phyloP scores from a whole-genome alignment of 2,797 vertebrate species.

The Mionectes olivaceus region DNA sequence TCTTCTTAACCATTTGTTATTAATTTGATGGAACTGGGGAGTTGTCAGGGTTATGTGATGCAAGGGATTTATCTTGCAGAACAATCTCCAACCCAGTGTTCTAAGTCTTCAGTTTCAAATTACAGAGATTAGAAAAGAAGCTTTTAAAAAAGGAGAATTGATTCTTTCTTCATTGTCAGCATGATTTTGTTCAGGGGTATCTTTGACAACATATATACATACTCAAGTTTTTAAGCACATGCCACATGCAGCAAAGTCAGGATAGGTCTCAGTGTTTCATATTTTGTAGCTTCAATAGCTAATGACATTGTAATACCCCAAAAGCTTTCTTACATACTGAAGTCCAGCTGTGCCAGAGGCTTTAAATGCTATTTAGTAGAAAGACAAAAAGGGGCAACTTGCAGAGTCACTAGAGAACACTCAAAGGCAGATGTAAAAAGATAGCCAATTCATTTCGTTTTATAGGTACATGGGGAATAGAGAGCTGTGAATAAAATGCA shows the following conservation, averaged over 20 bases:
- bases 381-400: conserved; percentile 69
- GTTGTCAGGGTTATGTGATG: conserved; percentile 76
- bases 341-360: conserved; percentile 83
- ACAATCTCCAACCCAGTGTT: conserved; percentile 82
- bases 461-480: conserved; percentile 82
- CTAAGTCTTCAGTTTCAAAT: conserved; percentile 77
- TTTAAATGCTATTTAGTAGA: conserved; percentile 76
- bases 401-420: conserved; percentile 80
- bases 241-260: conserved; percentile 72
- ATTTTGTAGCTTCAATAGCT: conserved; percentile 78
- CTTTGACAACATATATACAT: conserved; percentile 54
- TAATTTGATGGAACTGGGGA: conserved; percentile 82
- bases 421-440: conserved; percentile 82
- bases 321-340: conserved; percentile 78
- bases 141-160: conserved; percentile 53
- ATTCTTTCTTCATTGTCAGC: conserved; percentile 41
- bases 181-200: conserved; percentile 71
- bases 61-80: conserved; percentile 85
- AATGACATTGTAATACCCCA: conserved; percentile 80
- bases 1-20: conserved; percentile 84
- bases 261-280: conserved; percentile 69
- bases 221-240: conserved; percentile 69
- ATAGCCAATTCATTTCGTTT: conserved; percentile 82
- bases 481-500: conserved; percentile 82
- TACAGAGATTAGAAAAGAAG: conserved; percentile 60